Percentiles rank a stretch among this genome's conserved stretches.
Evolutionary conservation across 2,888 invertebrate species (phyloP).

Genomic region (Nymphalis c-album): DNA sequence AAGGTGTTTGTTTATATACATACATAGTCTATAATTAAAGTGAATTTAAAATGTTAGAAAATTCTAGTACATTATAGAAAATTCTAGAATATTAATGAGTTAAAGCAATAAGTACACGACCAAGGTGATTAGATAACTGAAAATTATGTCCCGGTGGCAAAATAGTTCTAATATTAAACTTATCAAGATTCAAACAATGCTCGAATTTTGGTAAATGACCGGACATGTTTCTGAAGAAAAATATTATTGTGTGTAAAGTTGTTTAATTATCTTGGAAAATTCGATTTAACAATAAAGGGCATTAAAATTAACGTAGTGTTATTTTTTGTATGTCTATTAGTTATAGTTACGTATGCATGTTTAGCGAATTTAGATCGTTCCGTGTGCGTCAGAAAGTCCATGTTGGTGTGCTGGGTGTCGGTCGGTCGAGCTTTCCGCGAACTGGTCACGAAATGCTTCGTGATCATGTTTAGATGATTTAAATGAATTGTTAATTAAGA

Average conservation of each 20-base stretch:
- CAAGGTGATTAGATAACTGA: slow-evolving; percentile 5
- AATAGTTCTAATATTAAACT: too few species aligned
- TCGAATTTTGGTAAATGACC: too few species aligned
- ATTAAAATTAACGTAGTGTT: slow-evolving; percentile 11
- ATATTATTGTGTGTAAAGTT: too few species aligned
- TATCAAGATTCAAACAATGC: too few species aligned
- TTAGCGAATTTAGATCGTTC: background rate
- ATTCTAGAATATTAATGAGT: background rate
- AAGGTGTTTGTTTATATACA: background rate
- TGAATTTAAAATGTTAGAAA: too few species aligned
- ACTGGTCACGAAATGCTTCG: slow-evolving; percentile 18
- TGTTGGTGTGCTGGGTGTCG: background rate
- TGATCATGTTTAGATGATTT: slow-evolving; percentile 31
- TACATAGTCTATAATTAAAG: background rate
- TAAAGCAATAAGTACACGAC: background rate
- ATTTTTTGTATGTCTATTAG: slow-evolving; percentile 11
- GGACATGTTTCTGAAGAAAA: too few species aligned
- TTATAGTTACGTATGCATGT: background rate
- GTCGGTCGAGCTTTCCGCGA: slow-evolving; percentile 13
- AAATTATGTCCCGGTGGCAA: background rate
- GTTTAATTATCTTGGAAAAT: slow-evolving; percentile 11
- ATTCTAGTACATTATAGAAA: background rate
- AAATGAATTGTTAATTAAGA: slow-evolving; percentile 40
- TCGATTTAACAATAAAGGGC: slow-evolving; percentile 4
- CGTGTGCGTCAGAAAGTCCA: background rate